Evolutionary conservation across 2,113 vertebrate genomes (phyloP).

Genomic region (Oceanodroma tethys): DNA sequence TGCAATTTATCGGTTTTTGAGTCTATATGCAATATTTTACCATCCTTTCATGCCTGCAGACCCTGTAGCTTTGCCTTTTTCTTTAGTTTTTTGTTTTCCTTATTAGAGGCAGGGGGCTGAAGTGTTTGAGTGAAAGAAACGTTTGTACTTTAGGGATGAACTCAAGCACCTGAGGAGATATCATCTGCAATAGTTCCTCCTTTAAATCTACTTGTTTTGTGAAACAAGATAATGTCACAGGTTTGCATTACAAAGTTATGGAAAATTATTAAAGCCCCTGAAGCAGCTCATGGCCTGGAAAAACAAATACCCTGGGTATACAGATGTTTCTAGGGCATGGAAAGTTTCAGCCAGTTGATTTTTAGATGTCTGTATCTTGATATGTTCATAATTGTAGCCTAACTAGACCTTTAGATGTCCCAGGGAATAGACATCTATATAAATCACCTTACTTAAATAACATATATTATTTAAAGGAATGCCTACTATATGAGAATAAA

Average conservation of each 20-base stretch:
- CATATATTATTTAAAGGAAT: background rate
- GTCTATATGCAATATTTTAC: background rate
- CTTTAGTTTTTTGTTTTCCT: background rate
- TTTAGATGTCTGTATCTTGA: background rate
- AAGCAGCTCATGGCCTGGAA: background rate
- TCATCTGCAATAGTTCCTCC: background rate
- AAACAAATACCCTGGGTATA: background rate
- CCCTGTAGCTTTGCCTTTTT: background rate
- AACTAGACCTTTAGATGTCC: background rate
- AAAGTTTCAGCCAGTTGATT: background rate
- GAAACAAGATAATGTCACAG: background rate
- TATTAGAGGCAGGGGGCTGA: background rate
- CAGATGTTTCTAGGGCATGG: background rate
- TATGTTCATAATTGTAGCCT: background rate
- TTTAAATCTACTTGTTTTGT: background rate
- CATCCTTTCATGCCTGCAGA: background rate
- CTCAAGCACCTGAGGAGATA: background rate
- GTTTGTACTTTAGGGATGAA: background rate
- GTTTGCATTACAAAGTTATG: background rate
- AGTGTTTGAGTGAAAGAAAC: background rate
- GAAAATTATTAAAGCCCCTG: background rate
- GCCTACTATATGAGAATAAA: background rate
- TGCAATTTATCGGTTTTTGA: background rate
- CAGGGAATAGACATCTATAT: background rate
- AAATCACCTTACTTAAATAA: background rate